These are phyloP conservation scores for Campoplex capitator DNA, from an alignment of 2,888 invertebrate species.

Conservation along the genomic window DNA sequence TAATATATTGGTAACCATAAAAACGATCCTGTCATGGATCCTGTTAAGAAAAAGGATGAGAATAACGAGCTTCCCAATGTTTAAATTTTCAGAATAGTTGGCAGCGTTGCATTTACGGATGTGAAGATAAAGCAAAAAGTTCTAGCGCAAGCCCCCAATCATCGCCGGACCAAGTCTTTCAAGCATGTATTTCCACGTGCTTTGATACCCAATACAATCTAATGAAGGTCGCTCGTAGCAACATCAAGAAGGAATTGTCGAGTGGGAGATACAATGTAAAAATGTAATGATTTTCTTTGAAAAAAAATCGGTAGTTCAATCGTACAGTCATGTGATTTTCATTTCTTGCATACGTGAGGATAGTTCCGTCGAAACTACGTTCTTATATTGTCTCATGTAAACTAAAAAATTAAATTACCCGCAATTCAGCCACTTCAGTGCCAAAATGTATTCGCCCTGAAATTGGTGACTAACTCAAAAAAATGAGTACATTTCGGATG, in stretches of 20 bases:
- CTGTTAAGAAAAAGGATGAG: too few relatives aligned
- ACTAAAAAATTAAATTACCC: constrained; percentile 57
- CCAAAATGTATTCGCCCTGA: constrained; percentile 6
- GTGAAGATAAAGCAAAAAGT: too few relatives aligned
- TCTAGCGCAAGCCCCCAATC: too few relatives aligned
- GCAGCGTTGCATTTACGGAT: too few relatives aligned
- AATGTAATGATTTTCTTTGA: background rate
- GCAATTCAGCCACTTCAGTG: constrained; percentile 35
- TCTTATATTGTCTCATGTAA: constrained; percentile 33
- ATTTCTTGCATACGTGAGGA: constrained; percentile 59
- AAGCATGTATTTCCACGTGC: constrained; percentile 94
- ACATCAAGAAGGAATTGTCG: constrained; percentile 90
- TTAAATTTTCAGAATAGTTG: too few relatives aligned
- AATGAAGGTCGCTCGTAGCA: constrained; percentile 88
- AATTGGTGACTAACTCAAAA: constrained; percentile 32
- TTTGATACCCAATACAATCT: constrained; percentile 93
- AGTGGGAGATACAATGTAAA: constrained; percentile 75
- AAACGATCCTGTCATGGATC: too few relatives aligned
- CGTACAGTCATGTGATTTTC: constrained; percentile 56
- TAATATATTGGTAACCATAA: too few relatives aligned
- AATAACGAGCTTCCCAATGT: too few relatives aligned
- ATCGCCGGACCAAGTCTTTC: constrained; percentile 87
- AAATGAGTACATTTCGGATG: constrained; percentile 21
- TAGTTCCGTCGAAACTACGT: constrained; percentile 45
- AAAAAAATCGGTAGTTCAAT: constrained; percentile 19